Evolutionary conservation across 2,113 vertebrate genomes (phyloP), one percentile per base, ranked within the genome.

Genomic region (Cairina moschata): DNA sequence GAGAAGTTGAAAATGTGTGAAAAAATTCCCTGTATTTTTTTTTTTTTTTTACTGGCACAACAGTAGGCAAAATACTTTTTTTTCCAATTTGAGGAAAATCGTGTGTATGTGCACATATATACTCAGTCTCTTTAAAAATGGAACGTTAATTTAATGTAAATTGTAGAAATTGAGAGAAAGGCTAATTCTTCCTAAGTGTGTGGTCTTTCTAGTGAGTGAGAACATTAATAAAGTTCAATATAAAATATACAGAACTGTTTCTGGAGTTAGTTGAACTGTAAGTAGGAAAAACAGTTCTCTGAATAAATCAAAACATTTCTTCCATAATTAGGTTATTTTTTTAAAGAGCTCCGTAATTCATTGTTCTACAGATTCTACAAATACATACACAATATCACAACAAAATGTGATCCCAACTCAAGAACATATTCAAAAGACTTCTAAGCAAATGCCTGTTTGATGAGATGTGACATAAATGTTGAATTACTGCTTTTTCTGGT

Each of bases 281-380:
- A 95, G 23, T 13, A 88, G 71, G 22, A 44, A 86, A 86, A 71
- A 65, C 36, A 44, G 28, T 52, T 14, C 20, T 58, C 60, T 50
- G 38, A 79, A 62, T 77, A 74, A 59, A 9, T 79, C 62, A 76
- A 17, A 69, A 22, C 6, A 55, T 71, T 93, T 62, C 25, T 71
- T 77, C 59, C 88, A 36, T 73, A 90, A 85, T 77, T 86, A 79
- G 44, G 68, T 91, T 89, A n/a, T 73, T 59, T 80, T 59, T 91
- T 46, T 44, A 17, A 54, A 42, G 40, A 85, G 9, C 26, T 75
- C 55, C 83, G 28, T n/a, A 90, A 86, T 54, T 91, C 11, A 34
- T 85, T 79, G 40, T 52, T 8, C 52, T 75, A 3, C 73, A 31
- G 71, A 22, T 79, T 83, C 16, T 80, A 44, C 17, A 66, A 88